Conservation (phyloP, 2,113 vertebrate species). For the Lamprologus callipterus region DNA sequence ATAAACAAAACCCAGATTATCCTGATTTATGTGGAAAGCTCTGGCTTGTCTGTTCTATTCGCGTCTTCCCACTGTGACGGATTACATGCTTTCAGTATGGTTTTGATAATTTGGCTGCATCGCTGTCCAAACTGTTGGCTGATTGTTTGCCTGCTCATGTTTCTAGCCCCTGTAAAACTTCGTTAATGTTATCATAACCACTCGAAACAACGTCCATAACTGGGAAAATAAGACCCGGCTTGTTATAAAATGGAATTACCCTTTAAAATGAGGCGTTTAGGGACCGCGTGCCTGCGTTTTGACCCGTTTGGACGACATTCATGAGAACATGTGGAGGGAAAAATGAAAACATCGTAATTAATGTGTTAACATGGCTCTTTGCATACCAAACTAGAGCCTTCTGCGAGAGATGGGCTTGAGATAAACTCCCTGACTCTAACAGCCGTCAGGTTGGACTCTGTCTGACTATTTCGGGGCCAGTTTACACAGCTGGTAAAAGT, state of each 20-base stretch:
- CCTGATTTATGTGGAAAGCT: background rate
- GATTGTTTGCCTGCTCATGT: background rate
- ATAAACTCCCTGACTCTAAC: background rate
- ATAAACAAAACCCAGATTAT: background rate
- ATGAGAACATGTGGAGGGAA: background rate
- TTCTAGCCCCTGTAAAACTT: background rate
- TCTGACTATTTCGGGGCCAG: background rate
- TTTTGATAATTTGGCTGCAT: background rate
- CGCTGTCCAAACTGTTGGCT: background rate
- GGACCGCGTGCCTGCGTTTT: background rate
- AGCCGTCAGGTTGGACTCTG: background rate
- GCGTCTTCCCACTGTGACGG: background rate
- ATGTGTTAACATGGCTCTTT: background rate
- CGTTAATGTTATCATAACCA: background rate
- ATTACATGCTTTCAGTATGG: background rate
- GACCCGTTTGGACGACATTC: background rate
- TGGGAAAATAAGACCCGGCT: background rate
- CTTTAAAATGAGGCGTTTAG: background rate
- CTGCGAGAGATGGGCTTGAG: background rate
- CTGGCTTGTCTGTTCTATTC: background rate
- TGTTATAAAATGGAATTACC: background rate
- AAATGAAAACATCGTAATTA: background rate
- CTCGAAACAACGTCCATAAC: background rate
- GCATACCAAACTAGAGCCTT: background rate
- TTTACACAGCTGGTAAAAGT: conserved; percentile 37